Evolutionary conservation across 1,140 invertebrate genomes (phyloP).

Genomic region (Trichogramma pretiosum): DNA sequence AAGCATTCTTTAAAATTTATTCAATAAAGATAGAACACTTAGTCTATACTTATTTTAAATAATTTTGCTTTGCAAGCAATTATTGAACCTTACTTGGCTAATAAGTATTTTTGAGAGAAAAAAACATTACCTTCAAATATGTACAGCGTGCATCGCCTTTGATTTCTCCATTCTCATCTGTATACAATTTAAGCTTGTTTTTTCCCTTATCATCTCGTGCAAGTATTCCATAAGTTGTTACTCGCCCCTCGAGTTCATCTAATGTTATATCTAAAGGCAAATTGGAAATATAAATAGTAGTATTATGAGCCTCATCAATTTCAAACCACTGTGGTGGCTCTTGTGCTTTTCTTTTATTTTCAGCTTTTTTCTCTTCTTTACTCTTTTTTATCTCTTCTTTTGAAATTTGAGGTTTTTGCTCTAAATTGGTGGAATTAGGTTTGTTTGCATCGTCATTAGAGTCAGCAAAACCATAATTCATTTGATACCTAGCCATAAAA

Average conservation of each 20-base stretch:
- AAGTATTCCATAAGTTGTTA: slow-evolving; percentile 94
- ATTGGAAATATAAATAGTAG: slow-evolving; percentile 94
- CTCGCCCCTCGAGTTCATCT: slow-evolving; percentile 81
- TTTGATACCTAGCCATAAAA: slow-evolving; percentile 91
- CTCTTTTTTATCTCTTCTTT: slow-evolving; percentile 10
- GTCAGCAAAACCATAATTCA: slow-evolving; percentile 78
- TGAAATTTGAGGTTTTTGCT: neutral
- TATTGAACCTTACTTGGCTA: too few relatives aligned
- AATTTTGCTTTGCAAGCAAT: too few relatives aligned
- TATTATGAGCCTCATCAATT: slow-evolving; percentile 83
- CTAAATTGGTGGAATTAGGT: neutral
- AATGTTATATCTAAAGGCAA: slow-evolving; percentile 84
- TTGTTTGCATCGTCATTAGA: slow-evolving; percentile 15
- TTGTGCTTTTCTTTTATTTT: slow-evolving; percentile 35
- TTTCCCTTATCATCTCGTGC: slow-evolving; percentile 79
- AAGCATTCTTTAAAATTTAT: too few relatives aligned
- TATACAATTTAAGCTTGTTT: slow-evolving; percentile 93
- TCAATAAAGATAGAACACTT: too few relatives aligned
- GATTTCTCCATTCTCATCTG: slow-evolving; percentile 69
- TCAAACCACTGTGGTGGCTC: slow-evolving; percentile 79
- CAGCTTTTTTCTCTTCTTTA: slow-evolving; percentile 29
- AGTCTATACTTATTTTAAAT: too few relatives aligned
- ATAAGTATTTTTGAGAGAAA: too few relatives aligned
- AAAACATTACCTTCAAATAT: slow-evolving; percentile 71
- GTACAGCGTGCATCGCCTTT: slow-evolving; percentile 97